Base-by-base conservation (phyloP, 2,888 invertebrate genomes). In the Drosophila quinaria region DNA sequence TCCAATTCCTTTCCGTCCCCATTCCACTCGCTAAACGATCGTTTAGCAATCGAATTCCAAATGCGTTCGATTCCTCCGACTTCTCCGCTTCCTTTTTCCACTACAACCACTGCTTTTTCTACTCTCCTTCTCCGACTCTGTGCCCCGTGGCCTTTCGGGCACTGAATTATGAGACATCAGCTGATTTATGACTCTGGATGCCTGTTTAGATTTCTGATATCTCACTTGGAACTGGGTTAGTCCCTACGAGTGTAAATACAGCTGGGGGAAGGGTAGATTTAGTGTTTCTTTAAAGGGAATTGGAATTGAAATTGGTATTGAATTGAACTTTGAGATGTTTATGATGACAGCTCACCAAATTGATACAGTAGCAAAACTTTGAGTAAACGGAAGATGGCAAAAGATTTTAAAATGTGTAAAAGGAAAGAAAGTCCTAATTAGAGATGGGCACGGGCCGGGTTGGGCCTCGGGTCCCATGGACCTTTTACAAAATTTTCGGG, bases 101-200 rank as follows among this genome's bases (percentile, higher is more conserved):
- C 50, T 33, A 8, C 19, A 11, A 2, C 42, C 31, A 8, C 35
- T 51, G 11, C n/a, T 35, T 13, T 35, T 35, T 6, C 50, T 22
- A n/a, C 55, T 22, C n/a, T 3, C n/a, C 55, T 47, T 11, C 22
- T 52, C 42, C n/a, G n/a, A n/a, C n/a, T n/a, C n/a, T n/a, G n/a
- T n/a, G n/a, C n/a, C n/a, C n/a, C 33, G 15, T 25, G 35, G 19
- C 39, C 37, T 11, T 15, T 35, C 22, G 33, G 47, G 61, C 22
- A 55, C 66, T 82, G 72, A 82, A 44, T 87, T 82, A 82, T 82
- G 88, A 74, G 79, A 62, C 72, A 68, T 51, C 63, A 56, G 56
- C 82, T 82, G 78, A 87, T 82, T 87, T 82, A 82, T 81, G 85
- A 50, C 81, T 68, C 60, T 70, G 67, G 56, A 71, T 80, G 65